Base-by-base conservation (phyloP, 2,888 invertebrate genomes). In the Tetragonula carbonaria region DNA sequence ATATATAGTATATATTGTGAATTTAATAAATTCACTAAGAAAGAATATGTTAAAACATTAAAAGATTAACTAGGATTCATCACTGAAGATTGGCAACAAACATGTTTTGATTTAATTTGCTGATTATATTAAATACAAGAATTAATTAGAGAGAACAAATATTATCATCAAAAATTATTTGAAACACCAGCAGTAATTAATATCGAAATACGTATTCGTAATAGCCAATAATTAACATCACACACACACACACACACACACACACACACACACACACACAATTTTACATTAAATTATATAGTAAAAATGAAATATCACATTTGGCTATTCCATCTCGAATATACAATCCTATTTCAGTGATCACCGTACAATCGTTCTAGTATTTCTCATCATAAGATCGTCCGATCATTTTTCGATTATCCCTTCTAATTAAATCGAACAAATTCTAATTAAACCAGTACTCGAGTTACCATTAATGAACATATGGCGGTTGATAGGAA, bases 391-490 rank as follows among this genome's bases (percentile, higher is more conserved):
- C 33, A 28, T 62, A n/a, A 63, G 3, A 5, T 14, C 14, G 3
- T 28, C 8, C 4, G 28, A 16, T 63, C n/a, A 62, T 14, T 51
- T 51, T 63, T 50, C 28, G 45, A 73, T 59, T 45, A 73, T 73
- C 45, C 23, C 13, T 50, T 74, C 5, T 65, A 74, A 55, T 74
- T 18, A 23, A 74, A 2, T 5, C 16, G 23, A 53, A n/a, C 38
- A 66, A 74, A 65, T 51, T 33, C 33, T 33, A 33, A 33, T 33
- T 33, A 33, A 33, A 16, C 28, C 38, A 23, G n/a, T 21, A 21
- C 23, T 45, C 50, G 5, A 28, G 6, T 50, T 13, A 14, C n/a
- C 63, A 33, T 18, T 74, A 65, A 74, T 74, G 65, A 74, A 74
- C 53, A 65, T 28, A 53, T 18, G 38, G 21, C 13, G 18, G 4